These are phyloP conservation scores for Miniopterus natalensis DNA, from an alignment of 2,113 vertebrate genomes.

Conservation along the genomic window DNA sequence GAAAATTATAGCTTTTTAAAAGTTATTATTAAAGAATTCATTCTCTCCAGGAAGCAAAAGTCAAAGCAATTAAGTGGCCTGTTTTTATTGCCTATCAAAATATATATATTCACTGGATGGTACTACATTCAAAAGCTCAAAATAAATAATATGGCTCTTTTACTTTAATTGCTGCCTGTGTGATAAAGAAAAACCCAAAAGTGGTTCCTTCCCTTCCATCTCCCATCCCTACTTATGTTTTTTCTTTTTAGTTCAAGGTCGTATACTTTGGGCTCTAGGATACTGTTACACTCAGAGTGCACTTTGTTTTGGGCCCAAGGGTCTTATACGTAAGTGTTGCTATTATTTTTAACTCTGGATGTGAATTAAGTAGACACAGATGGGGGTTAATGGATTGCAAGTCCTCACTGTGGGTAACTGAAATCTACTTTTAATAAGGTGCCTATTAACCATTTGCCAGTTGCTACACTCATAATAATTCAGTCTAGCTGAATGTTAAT, in stretches of 20 bases:
- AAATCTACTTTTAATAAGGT: slow-evolving; percentile 69
- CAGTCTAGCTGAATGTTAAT: slow-evolving; percentile 59
- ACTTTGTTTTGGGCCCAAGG: slow-evolving; percentile 42
- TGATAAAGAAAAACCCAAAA: slow-evolving; percentile 25
- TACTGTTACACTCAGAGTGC: not conserved
- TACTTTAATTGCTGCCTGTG: not conserved
- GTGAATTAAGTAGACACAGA: slow-evolving; percentile 59
- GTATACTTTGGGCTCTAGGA: slow-evolving; percentile 17
- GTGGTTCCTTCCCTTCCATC: not conserved
- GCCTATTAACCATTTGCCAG: slow-evolving; percentile 53
- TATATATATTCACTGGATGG: slow-evolving; percentile 36
- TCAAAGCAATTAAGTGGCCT: slow-evolving; percentile 73
- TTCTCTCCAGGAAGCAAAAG: slow-evolving; percentile 67
- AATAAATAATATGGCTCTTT: not conserved
- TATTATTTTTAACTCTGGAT: slow-evolving; percentile 59
- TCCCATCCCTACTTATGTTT: slow-evolving; percentile 55
- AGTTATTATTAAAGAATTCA: slow-evolving; percentile 71
- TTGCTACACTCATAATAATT: slow-evolving; percentile 50
- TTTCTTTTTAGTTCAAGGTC: slow-evolving; percentile 59
- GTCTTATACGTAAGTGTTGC: slow-evolving; percentile 3
- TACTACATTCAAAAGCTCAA: slow-evolving; percentile 11
- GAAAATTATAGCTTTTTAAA: slow-evolving; percentile 78
- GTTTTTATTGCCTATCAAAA: slow-evolving; percentile 51
- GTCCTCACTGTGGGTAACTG: slow-evolving; percentile 45
- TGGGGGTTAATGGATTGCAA: slow-evolving; percentile 57